These are phyloP conservation scores for Papilio protenor DNA, from an alignment of 2,888 invertebrate species.

Conservation along the genomic window DNA sequence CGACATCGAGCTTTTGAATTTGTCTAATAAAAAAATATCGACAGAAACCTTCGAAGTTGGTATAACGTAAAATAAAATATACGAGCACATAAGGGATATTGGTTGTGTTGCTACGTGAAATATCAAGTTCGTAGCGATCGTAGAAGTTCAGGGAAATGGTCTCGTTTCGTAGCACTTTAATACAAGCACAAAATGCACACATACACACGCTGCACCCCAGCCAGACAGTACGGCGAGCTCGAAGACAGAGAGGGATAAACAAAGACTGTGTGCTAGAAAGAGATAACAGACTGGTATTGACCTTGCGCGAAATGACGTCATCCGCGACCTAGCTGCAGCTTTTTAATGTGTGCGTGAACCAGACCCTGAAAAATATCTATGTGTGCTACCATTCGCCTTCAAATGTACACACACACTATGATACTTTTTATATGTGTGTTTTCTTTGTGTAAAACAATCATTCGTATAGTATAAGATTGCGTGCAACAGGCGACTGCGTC, in stretches of 20 bases:
- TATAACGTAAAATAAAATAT: conserved; percentile 10
- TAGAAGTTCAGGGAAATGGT: conserved; percentile 36
- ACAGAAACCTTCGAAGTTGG: background rate
- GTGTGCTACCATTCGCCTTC: conserved; percentile 54
- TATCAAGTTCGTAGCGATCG: conserved; percentile 34
- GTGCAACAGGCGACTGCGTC: conserved; percentile 65
- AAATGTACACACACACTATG: conserved; percentile 49
- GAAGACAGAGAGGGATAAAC: conserved; percentile 57
- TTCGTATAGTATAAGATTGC: conserved; percentile 41
- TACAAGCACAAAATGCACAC: conserved; percentile 35
- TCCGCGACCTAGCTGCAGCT: conserved; percentile 85
- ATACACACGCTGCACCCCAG: conserved; percentile 38
- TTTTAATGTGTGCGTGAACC: conserved; percentile 75
- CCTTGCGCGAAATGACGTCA: conserved; percentile 85
- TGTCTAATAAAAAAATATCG: background rate
- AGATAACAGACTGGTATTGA: conserved; percentile 75
- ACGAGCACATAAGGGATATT: conserved; percentile 24
- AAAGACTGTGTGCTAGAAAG: conserved; percentile 53
- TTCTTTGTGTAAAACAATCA: conserved; percentile 36
- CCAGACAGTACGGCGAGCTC: conserved; percentile 75
- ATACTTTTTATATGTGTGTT: conserved; percentile 28
- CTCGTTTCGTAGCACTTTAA: conserved; percentile 23
- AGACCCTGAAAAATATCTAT: conserved; percentile 71
- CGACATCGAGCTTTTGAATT: background rate
- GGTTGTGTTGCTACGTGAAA: conserved; percentile 31